Evolutionary conservation across 1,140 invertebrate genomes (phyloP), one percentile per base, ranked within the genome.

Genomic region (Pygmarrhopalites habei): DNA sequence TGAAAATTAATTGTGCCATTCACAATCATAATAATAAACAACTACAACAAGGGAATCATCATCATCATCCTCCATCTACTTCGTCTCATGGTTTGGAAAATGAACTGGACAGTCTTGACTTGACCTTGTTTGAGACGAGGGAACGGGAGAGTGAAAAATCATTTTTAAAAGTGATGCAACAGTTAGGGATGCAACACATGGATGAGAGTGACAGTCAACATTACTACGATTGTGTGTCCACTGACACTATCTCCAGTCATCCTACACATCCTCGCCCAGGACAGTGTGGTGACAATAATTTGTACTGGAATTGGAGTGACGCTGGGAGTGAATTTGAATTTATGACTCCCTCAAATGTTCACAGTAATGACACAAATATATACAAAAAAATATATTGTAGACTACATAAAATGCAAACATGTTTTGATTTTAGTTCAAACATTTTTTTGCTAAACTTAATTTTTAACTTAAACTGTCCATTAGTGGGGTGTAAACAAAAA

Each of bases 21-120:
- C 5, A 7, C 15, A 5, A 5, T 35, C 32, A 35, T 35, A 35
- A 35, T 35, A 15, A 7, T 35, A 5, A 7, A 7, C 15, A 5
- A 26, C 29, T 39, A 1, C 19, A n/a, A 14, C 26, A 30, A 32
- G 26, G 25, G 23, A 26, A 49, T 23, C 3, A n/a, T 61, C 39
- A 26, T n/a, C 41, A 26, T 53, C 17, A 12, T 12, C 5, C 14
- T 7, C 23, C 51, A 7, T 7, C 14, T 28, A 25, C 17, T 30
- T 17, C 67, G 14, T 23, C 21, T 23, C 28, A 56, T 19, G 3
- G 7, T 10, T 17, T 56, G 19, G 71, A 73, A 15, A 72, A 72
- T 44, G 72, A 73, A 51, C 61, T 73, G 19, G 71, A 70, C 51
- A 67, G 67, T 51, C 66, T 73, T 47, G 72, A 73, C 65, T 63